Base-by-base conservation (phyloP, 2,888 invertebrate genomes). In the Calliphora vomitoria region DNA sequence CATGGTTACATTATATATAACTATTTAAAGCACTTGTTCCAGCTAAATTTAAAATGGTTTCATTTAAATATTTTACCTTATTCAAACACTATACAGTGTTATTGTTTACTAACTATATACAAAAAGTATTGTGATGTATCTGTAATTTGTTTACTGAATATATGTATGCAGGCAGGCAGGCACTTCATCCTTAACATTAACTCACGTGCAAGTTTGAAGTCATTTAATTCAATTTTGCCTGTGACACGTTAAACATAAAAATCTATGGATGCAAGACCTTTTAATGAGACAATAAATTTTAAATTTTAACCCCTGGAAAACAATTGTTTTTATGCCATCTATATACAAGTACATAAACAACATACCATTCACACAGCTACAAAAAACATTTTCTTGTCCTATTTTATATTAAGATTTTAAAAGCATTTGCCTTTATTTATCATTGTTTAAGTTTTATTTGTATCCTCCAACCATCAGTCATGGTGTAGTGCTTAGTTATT, bases 231-330 rank as follows among this genome's bases (percentile, higher is more conserved):
- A 76, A 83, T 83, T 83, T 76, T 62, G 18, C 69, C 31, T 53
- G 25, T 53, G 68, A 25, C 50, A 69, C 69, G 41, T 76, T 69
- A 38, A 62, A 55, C 38, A 71, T 62, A 71, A 50, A 60, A 60
- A 69, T 13, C 53, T 41, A 31, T 20, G 50, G 41, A 18, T 50
- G 41, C 41, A 47, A 55, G 18, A 55, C 31, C 18, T 62, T 31
- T 31, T 68, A 83, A 76, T 76, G 58, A 62, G 62, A 44, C 76
- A 71, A 76, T 83, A 83, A 76, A 83, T 83, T 76, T 83, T 83
- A 83, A 76, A 82, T 82, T 75, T 82, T 31, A 72, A 15, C 4
- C 20, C 53, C 1, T 64, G 44, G 60, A 31, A 35, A 25, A 60
- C 6, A 8, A 13, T 35, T 13, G 4, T 13, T 38, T 62, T 53